Evolutionary conservation across 2,888 invertebrate genomes (phyloP).

Genomic region (Aelia acuminata): DNA sequence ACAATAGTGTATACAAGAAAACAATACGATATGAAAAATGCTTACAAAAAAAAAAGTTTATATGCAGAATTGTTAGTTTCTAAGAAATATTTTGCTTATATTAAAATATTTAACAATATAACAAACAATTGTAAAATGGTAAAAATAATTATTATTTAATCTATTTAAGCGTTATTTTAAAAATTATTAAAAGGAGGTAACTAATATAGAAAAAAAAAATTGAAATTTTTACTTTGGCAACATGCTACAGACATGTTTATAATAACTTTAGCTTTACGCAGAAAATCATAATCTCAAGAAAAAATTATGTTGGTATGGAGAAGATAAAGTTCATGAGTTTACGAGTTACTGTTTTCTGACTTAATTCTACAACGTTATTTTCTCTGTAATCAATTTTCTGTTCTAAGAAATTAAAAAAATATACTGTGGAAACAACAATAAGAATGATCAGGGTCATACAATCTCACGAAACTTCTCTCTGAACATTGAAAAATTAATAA

Average conservation of each 20-base stretch:
- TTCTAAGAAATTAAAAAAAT: conserved; percentile 8
- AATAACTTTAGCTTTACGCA: background rate
- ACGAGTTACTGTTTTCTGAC: background rate
- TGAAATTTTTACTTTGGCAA: too few species aligned
- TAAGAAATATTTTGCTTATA: too few species aligned
- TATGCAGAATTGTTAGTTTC: too few species aligned
- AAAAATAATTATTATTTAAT: too few species aligned
- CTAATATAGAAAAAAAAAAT: background rate
- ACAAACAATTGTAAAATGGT: too few species aligned
- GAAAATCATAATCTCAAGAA: background rate
- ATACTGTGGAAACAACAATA: background rate
- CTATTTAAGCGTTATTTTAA: background rate
- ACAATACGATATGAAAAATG: too few species aligned
- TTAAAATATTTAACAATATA: too few species aligned
- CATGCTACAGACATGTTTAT: background rate
- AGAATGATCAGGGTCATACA: background rate
- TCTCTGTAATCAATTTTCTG: background rate
- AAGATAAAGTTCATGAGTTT: background rate
- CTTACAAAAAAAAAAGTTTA: too few species aligned
- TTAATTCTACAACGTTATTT: background rate
- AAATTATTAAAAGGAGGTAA: background rate
- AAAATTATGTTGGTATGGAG: background rate
- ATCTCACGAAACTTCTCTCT: background rate
- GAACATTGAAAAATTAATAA: background rate
- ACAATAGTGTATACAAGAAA: too few species aligned